Evolutionary conservation across 1,140 invertebrate genomes (phyloP).

Genomic region (Colletes latitarsis): DNA sequence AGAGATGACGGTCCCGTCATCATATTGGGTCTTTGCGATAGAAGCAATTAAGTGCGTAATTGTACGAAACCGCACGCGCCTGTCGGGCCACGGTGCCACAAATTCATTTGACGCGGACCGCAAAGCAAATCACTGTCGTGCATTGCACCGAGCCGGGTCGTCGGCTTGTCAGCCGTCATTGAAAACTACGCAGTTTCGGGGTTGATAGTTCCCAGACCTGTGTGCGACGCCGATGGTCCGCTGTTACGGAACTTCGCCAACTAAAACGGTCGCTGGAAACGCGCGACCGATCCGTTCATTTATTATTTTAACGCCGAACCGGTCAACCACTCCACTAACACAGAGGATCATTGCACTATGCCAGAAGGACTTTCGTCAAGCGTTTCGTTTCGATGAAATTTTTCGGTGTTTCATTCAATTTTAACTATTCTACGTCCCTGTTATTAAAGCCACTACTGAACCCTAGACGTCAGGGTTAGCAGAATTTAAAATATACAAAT

Average conservation of each 20-base stretch:
- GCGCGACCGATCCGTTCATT: not conserved
- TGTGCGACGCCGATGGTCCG: not conserved
- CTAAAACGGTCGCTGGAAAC: not conserved
- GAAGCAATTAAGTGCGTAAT: conserved; percentile 77
- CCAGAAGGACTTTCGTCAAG: too few relatives aligned
- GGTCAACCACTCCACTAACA: too few relatives aligned
- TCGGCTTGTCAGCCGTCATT: conserved; percentile 53
- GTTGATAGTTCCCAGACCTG: conserved; percentile 38
- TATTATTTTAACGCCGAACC: not conserved
- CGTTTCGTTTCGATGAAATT: too few relatives aligned
- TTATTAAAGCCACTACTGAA: too few relatives aligned
- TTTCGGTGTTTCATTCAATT: too few relatives aligned
- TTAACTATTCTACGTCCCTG: too few relatives aligned
- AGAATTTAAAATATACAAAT: too few relatives aligned
- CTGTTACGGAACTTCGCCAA: not conserved
- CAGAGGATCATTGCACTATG: too few relatives aligned
- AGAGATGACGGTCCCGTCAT: conserved; percentile 61
- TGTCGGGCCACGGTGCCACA: conserved; percentile 49
- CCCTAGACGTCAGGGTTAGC: too few relatives aligned
- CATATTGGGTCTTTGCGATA: conserved; percentile 62
- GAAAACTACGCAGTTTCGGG: conserved; percentile 51
- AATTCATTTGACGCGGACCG: conserved; percentile 73
- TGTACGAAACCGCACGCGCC: conserved; percentile 71
- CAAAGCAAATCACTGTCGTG: conserved; percentile 76
- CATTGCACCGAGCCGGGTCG: conserved; percentile 29